Conservation (phyloP, 1,140 invertebrate genomes). For the Penaeus chinensis region DNA sequence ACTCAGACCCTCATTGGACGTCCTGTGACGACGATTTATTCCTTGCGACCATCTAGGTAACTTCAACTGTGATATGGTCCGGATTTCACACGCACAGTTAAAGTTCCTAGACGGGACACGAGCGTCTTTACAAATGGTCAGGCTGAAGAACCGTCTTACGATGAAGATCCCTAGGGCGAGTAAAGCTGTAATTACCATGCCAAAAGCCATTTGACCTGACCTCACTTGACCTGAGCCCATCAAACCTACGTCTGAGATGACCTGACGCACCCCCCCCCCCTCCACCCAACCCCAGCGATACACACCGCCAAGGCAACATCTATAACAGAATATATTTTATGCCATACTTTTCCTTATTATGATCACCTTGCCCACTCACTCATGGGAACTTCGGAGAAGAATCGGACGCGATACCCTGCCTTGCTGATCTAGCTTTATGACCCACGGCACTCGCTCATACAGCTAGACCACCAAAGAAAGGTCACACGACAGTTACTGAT, state of each 20-base stretch:
- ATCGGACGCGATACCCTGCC: constrained; percentile 39
- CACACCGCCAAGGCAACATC: too few species aligned
- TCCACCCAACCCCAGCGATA: too few species aligned
- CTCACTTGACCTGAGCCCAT: too few species aligned
- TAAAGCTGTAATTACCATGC: too few species aligned
- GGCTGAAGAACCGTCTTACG: too few species aligned
- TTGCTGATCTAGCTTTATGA: constrained; percentile 59
- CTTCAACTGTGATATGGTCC: constrained; percentile 57
- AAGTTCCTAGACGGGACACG: constrained; percentile 41
- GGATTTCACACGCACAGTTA: constrained; percentile 38
- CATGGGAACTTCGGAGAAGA: background rate
- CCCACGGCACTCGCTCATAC: constrained; percentile 14
- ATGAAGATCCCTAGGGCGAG: too few species aligned
- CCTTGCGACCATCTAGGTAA: constrained; percentile 37
- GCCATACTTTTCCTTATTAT: too few species aligned
- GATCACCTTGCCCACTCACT: too few species aligned
- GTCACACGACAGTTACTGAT: constrained; percentile 9
- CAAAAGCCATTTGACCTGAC: too few species aligned
- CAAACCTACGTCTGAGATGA: too few species aligned
- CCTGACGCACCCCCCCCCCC: too few species aligned
- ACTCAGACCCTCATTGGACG: background rate
- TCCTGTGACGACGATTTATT: background rate
- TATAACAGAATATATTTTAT: too few species aligned
- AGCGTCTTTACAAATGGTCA: background rate
- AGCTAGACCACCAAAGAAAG: constrained; percentile 59